Conservation (phyloP, 2,888 invertebrate species). For the Morpho deidamia region DNA sequence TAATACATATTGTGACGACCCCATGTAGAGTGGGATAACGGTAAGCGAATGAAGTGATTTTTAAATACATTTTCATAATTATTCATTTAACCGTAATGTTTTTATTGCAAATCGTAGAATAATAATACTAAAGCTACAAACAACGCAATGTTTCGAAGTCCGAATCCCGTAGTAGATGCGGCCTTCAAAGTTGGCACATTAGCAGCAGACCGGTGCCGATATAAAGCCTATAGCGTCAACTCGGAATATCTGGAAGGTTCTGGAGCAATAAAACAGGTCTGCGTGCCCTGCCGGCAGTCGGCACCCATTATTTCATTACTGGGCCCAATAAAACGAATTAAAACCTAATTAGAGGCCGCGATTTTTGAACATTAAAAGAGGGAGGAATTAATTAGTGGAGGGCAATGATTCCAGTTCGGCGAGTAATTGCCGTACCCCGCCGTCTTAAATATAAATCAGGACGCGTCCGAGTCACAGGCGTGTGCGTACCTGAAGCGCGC, state of each 20-base stretch:
- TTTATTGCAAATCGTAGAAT: background rate
- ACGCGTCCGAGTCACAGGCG: background rate
- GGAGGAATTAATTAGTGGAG: conserved; percentile 74
- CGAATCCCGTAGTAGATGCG: conserved; percentile 12
- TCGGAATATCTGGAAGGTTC: conserved; percentile 39
- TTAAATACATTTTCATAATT: no score
- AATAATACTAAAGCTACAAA: background rate
- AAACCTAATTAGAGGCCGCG: conserved; percentile 75
- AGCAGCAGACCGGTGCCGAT: conserved; percentile 20
- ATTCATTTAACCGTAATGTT: no score
- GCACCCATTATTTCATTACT: conserved; percentile 63
- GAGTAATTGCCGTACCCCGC: conserved; percentile 59
- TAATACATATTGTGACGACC: no score
- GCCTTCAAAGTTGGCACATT: conserved; percentile 23
- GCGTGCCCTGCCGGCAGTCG: conserved; percentile 32
- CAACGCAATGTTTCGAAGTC: conserved; percentile 9
- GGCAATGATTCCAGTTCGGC: conserved; percentile 72
- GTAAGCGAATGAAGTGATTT: no score
- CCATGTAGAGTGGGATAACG: no score
- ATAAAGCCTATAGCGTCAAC: conserved; percentile 24
- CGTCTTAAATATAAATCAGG: conserved; percentile 53
- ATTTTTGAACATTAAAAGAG: conserved; percentile 78
- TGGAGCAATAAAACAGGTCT: conserved; percentile 38
- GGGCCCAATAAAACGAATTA: conserved; percentile 75
- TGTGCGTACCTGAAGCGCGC: background rate